These are phyloP conservation scores for Pseudorectes ferrugineus DNA, from an alignment of 2,113 vertebrate genomes.

Conservation along the genomic window DNA sequence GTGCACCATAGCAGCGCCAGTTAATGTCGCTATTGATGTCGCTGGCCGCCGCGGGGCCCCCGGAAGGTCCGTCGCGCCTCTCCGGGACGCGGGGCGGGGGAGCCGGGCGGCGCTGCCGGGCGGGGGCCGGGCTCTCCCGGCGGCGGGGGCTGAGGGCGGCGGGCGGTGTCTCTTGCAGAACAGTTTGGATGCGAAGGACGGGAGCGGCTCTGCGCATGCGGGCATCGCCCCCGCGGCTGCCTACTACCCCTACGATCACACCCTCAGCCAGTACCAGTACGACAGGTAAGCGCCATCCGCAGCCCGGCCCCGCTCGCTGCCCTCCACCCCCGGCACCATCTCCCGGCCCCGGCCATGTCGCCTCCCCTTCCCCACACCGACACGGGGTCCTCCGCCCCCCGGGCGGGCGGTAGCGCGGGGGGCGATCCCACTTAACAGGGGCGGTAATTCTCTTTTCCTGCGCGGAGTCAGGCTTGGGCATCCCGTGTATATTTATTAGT, in stretches of 20 bases:
- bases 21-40: neutral
- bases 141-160: neutral
- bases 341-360: neutral
- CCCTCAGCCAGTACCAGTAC: constrained; percentile 93
- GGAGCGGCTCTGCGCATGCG: constrained; percentile 87
- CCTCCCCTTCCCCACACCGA: neutral
- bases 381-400: neutral
- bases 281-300: too few relatives aligned
- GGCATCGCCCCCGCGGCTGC: constrained; percentile 88
- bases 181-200: constrained; percentile 91
- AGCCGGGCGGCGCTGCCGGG: neutral
- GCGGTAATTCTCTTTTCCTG: neutral
- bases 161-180: constrained; percentile 76
- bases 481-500: neutral
- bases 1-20: neutral
- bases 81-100: too few relatives aligned
- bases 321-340: too few relatives aligned
- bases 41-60: neutral
- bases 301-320: too few relatives aligned
- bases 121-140: neutral
- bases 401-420: neutral
- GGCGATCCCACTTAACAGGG: neutral
- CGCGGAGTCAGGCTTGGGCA: neutral
- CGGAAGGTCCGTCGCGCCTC: too few relatives aligned
- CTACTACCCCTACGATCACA: constrained; percentile 93